phyloP scores from a whole-genome alignment of 2,888 invertebrate species.

The Cataglyphis cursor region DNA sequence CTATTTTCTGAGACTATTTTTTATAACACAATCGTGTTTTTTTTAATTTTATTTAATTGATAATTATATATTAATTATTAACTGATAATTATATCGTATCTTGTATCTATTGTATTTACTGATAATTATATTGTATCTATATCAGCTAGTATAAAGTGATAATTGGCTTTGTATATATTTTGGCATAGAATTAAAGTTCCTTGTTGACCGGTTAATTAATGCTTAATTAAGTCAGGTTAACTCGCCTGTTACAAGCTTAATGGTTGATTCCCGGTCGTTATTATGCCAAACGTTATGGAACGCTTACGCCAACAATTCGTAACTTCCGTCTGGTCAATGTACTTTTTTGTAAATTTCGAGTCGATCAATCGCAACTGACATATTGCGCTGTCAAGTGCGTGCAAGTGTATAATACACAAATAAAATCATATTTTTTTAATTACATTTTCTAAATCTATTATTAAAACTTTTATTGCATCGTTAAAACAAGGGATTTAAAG shows the following conservation, averaged over 20 bases:
- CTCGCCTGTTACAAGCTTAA: constrained; percentile 65
- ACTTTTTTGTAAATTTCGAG: constrained; percentile 60
- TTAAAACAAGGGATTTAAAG: neutral
- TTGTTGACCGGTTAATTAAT: constrained; percentile 60
- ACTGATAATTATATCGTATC: no score
- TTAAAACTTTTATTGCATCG: neutral
- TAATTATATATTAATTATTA: neutral
- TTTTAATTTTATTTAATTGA: neutral
- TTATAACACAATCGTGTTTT: neutral
- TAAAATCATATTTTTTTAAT: neutral
- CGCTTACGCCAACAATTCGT: constrained; percentile 67
- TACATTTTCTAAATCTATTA: neutral
- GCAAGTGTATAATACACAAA: neutral
- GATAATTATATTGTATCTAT: no score
- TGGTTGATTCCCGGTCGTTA: constrained; percentile 58
- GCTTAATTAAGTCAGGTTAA: constrained; percentile 65
- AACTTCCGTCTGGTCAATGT: constrained; percentile 71
- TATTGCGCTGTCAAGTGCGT: neutral
- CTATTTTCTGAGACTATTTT: neutral
- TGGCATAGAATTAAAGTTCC: constrained; percentile 28
- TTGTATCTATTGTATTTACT: no score
- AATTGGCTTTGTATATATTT: constrained; percentile 11
- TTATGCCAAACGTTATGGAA: constrained; percentile 70
- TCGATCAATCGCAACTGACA: constrained; percentile 27
- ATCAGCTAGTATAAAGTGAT: constrained; percentile 3